Percentiles rank a stretch among this genome's conserved stretches.
These are phyloP conservation scores for Melanophora roralis DNA, from an alignment of 2,888 invertebrate genomes.

Conservation along the genomic window DNA sequence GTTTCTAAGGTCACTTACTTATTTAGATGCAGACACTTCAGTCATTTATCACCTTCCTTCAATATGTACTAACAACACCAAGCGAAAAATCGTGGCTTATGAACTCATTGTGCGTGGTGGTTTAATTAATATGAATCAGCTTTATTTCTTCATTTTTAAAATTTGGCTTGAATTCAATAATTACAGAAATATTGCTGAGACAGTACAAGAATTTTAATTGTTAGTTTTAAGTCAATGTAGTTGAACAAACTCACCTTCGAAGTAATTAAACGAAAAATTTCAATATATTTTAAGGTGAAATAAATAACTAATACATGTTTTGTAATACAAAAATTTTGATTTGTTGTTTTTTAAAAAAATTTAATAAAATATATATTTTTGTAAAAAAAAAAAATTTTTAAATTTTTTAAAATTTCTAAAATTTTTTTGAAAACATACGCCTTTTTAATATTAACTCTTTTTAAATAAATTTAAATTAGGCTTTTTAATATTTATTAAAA, in stretches of 20 bases:
- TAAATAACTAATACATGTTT: no score
- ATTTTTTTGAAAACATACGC: no score
- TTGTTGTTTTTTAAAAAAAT: no score
- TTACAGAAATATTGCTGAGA: background rate
- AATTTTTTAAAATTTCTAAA: no score
- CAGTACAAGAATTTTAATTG: conserved; percentile 19
- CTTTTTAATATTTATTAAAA: no score
- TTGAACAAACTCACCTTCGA: background rate
- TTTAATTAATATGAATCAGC: background rate
- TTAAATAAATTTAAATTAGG: no score
- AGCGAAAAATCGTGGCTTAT: background rate
- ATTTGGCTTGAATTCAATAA: background rate
- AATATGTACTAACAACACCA: background rate
- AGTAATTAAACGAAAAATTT: background rate
- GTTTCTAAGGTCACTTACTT: conserved; percentile 17
- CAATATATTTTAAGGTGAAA: no score
- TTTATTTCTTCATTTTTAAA: background rate
- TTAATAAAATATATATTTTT: no score
- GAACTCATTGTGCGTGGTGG: background rate
- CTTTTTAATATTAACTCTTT: no score
- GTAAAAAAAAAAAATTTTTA: no score
- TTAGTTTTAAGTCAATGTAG: background rate
- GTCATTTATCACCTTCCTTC: conserved; percentile 1
- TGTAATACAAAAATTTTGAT: no score
- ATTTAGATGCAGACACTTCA: conserved; percentile 7